Evolutionary conservation across 1,140 invertebrate species (phyloP).

Genomic region (Eurosta solidaginis): DNA sequence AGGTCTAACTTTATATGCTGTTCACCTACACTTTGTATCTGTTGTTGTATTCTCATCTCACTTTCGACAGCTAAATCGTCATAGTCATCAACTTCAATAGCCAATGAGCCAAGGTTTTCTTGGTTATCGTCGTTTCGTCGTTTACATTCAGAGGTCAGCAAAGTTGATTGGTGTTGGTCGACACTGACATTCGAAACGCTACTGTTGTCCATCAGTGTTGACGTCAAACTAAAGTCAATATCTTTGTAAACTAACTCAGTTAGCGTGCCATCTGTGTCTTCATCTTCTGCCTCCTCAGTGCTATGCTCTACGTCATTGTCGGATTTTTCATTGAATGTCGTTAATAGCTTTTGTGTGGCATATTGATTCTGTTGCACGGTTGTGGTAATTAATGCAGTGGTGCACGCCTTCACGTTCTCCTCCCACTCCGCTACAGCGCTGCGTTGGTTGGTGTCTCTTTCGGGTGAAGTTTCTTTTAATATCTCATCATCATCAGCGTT

Average conservation of each 20-base stretch:
- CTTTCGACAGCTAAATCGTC: constrained; percentile 3
- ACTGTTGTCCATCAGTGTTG: constrained; percentile 3
- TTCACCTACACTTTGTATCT: too few species aligned
- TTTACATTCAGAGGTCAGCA: not conserved
- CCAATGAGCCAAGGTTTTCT: too few species aligned
- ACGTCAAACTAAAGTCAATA: constrained; percentile 34
- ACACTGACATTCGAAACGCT: not conserved
- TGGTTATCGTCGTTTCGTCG: not conserved
- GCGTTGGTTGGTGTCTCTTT: not conserved
- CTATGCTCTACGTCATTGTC: not conserved
- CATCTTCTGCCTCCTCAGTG: not conserved
- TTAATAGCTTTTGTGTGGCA: not conserved
- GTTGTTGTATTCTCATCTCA: not conserved
- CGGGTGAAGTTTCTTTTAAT: not conserved
- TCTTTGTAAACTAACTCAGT: constrained; percentile 19
- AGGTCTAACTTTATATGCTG: too few species aligned
- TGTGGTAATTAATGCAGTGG: not conserved
- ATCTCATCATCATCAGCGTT: not conserved
- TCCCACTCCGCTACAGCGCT: not conserved
- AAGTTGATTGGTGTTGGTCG: not conserved
- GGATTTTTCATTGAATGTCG: not conserved
- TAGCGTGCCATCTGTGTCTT: not conserved
- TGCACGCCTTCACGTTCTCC: not conserved
- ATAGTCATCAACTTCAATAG: constrained; percentile 1
- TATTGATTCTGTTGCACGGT: not conserved